phyloP scores from a whole-genome alignment of 2,113 vertebrate species.

The Gymnogyps californianus region DNA sequence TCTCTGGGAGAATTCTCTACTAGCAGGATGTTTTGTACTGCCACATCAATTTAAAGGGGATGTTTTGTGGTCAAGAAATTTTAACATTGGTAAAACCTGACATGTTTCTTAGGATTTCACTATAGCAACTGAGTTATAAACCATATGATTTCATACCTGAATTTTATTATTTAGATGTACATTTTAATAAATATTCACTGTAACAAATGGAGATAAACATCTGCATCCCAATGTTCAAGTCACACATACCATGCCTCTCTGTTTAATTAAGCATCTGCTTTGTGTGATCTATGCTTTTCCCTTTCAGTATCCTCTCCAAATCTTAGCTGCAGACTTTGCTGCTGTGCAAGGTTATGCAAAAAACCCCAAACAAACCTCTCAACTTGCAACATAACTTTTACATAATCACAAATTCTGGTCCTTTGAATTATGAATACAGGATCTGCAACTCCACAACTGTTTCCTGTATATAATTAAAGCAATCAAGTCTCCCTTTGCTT shows the following conservation, averaged over 20 bases:
- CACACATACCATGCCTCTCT: not conserved
- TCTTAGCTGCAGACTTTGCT: not conserved
- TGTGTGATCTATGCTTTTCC: not conserved
- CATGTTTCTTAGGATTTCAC: not conserved
- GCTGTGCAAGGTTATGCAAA: not conserved
- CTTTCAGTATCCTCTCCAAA: not conserved
- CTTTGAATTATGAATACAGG: not conserved
- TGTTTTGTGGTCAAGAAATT: not conserved
- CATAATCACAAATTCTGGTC: not conserved
- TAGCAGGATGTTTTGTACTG: not conserved
- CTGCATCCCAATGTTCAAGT: not conserved
- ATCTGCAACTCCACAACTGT: not conserved
- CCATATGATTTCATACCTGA: not conserved
- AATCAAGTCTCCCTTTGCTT: not conserved
- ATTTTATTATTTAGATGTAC: not conserved
- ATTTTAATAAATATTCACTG: not conserved
- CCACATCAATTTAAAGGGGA: not conserved
- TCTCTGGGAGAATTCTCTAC: not conserved
- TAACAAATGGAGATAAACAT: not conserved
- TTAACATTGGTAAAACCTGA: not conserved
- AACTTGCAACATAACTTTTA: not conserved
- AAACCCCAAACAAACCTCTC: not conserved
- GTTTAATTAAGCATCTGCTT: not conserved
- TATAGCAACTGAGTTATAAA: not conserved
- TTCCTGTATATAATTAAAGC: not conserved